phyloP scores from a whole-genome alignment of 2,888 invertebrate genomes.

The Xestobium rufovillosum region DNA sequence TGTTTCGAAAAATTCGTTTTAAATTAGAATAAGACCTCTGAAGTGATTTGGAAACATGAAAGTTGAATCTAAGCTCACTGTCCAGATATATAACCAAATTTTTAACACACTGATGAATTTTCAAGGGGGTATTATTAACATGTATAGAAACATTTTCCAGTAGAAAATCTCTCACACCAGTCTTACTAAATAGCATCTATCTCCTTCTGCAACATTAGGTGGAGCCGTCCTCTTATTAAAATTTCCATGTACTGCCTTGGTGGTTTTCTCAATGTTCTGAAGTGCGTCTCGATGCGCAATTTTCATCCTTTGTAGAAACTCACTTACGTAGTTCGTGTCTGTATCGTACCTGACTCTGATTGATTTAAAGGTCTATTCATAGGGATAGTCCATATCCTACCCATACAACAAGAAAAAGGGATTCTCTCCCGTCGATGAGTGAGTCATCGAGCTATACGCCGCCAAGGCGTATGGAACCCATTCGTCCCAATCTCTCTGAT shows the following conservation, averaged over 20 bases:
- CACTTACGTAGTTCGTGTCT: too few relatives aligned
- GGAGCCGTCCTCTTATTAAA: slow-evolving; percentile 9
- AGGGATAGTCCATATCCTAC: slow-evolving; percentile 20
- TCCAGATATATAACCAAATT: too few relatives aligned
- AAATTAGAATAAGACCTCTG: too few relatives aligned
- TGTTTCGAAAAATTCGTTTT: too few relatives aligned
- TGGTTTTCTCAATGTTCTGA: neutral
- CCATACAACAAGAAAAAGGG: slow-evolving; percentile 25
- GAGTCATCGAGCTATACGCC: slow-evolving; percentile 21
- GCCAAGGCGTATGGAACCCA: slow-evolving; percentile 27
- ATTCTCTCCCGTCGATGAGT: slow-evolving; percentile 23
- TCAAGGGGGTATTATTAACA: too few relatives aligned
- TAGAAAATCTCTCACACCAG: too few relatives aligned
- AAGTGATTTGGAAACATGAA: too few relatives aligned
- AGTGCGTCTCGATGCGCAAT: too few relatives aligned
- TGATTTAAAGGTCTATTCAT: slow-evolving; percentile 19
- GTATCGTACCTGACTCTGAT: slow-evolving; percentile 7
- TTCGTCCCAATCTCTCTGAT: slow-evolving; percentile 28
- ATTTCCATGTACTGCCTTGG: slow-evolving; percentile 6
- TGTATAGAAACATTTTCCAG: too few relatives aligned
- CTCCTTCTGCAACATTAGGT: slow-evolving; percentile 4
- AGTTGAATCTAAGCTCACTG: too few relatives aligned
- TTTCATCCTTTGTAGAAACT: slow-evolving; percentile 14
- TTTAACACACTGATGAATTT: too few relatives aligned
- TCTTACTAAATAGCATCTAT: slow-evolving; percentile 8